Evolutionary conservation across 2,797 vertebrate species (phyloP).

Genomic region (Malurus leucopterus): DNA sequence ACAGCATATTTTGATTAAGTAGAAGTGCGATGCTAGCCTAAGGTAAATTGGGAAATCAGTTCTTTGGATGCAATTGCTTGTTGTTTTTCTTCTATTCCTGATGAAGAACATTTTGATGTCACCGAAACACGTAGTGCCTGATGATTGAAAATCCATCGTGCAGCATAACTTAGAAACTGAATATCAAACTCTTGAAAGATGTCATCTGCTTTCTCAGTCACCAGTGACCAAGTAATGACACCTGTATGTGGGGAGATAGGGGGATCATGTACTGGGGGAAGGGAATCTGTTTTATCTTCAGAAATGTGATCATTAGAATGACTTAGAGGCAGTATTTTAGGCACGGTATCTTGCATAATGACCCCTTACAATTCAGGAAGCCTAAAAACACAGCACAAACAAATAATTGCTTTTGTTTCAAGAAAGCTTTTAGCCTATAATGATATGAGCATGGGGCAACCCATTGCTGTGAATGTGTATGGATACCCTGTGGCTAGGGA

Average conservation of each 20-base stretch:
- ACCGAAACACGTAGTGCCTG: not conserved
- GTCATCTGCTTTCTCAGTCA: not conserved
- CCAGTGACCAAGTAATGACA: not conserved
- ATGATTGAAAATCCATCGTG: not conserved
- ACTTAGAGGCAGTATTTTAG: not conserved
- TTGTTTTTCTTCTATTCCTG: not conserved
- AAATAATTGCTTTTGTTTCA: not conserved
- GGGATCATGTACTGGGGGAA: not conserved
- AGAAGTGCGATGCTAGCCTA: conserved; percentile 34
- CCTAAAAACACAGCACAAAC: not conserved
- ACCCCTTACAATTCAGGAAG: not conserved
- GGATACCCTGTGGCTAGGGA: not conserved
- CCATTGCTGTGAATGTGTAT: not conserved
- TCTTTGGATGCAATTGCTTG: conserved; percentile 33
- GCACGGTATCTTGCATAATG: not conserved
- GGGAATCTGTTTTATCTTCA: not conserved
- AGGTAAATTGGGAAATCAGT: conserved; percentile 52
- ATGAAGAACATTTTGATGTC: conserved; percentile 2
- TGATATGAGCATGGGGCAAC: not conserved
- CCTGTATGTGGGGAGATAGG: not conserved
- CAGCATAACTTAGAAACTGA: not conserved
- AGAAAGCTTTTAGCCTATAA: not conserved
- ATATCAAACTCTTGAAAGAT: not conserved
- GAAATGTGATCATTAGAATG: not conserved
- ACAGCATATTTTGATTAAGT: conserved; percentile 50